Evolutionary conservation across 2,888 invertebrate species (phyloP), one percentile per base, ranked within the genome.

Genomic region (Diplazon laetatorius): DNA sequence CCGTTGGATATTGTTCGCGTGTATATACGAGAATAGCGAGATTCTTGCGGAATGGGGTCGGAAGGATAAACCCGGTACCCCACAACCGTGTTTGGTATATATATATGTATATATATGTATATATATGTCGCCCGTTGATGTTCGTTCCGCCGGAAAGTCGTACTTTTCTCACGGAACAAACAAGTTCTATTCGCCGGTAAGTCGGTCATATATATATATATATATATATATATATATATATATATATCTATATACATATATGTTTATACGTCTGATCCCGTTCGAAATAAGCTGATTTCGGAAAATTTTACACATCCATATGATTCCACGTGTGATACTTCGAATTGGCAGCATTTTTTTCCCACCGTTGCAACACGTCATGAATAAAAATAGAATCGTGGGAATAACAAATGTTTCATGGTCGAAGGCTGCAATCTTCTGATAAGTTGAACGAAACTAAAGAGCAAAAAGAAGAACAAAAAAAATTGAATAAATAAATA

Each of bases 1-100:
- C 37, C 37, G 20, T 18, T 18, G n/a, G 46, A 71, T 63, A 55
- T 62, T 44, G 14, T 68, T 44, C 20, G 44, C n/a, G 20, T n/a
- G 48, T 35, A 62, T n/a, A n/a, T 39, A 55, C 22, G 55, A 74
- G 57, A 71, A 55, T 59, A 70, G 46, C 46, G 48, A 18, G 48
- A 46, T 71, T 62, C n/a, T 52, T 37, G 55, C 55, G 65, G 71
- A 75, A 71, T 48, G 69, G 42, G 62, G 55, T 60, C 62, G 70
- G 48, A 39, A 57, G 60, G 60, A 70, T 48, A 25, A 22, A 12
- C 14, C 30, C 48, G 20, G 22, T 22, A 5, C 22, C 52, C 14
- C 9, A 22, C 5, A 30, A 25, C 25, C 30, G 39, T 48, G 18
- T 60, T 71, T 52, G 52, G 20, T n/a, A 70, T 74, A 78, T n/a